Evolutionary conservation across 2,888 invertebrate species (phyloP).

Genomic region (Xestobium rufovillosum): DNA sequence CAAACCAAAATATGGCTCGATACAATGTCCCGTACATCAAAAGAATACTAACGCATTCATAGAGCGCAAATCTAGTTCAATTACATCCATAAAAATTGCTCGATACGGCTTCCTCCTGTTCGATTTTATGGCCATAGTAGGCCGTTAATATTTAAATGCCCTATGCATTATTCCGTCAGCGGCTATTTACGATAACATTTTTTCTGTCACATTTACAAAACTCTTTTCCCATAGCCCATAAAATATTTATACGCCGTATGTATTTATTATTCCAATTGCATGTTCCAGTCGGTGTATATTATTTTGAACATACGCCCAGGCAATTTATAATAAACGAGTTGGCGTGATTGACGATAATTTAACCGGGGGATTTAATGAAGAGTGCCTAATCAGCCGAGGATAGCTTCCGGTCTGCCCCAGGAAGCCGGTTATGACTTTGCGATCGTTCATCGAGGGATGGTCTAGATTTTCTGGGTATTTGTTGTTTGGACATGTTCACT

Average conservation of each 20-base stretch:
- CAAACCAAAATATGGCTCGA: too few species aligned
- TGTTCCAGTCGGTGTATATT: slow-evolving; percentile 28
- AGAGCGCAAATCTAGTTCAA: too few species aligned
- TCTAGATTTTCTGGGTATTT: too few species aligned
- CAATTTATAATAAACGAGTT: slow-evolving; percentile 37
- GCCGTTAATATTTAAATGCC: slow-evolving; percentile 38
- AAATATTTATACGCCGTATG: slow-evolving; percentile 36
- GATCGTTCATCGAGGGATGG: too few species aligned
- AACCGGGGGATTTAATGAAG: slow-evolving; percentile 37
- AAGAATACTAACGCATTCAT: too few species aligned
- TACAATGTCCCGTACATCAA: too few species aligned
- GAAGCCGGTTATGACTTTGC: slow-evolving; percentile 36
- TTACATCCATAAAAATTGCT: slow-evolving; percentile 29
- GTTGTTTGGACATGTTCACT: too few species aligned
- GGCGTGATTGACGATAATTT: slow-evolving; percentile 40
- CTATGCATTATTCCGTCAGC: slow-evolving; percentile 35
- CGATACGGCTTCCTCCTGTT: slow-evolving; percentile 26
- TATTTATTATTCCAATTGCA: slow-evolving; percentile 34
- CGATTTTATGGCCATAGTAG: slow-evolving; percentile 26
- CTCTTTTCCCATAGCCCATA: slow-evolving; percentile 37
- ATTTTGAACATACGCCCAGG: slow-evolving; percentile 35
- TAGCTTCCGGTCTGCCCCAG: slow-evolving; percentile 36
- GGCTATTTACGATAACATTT: slow-evolving; percentile 31
- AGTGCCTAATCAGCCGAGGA: slow-evolving; percentile 40
- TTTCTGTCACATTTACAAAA: slow-evolving; percentile 38